Conservation (phyloP, 2,888 invertebrate genomes). For the Macrosiphum euphorbiae region DNA sequence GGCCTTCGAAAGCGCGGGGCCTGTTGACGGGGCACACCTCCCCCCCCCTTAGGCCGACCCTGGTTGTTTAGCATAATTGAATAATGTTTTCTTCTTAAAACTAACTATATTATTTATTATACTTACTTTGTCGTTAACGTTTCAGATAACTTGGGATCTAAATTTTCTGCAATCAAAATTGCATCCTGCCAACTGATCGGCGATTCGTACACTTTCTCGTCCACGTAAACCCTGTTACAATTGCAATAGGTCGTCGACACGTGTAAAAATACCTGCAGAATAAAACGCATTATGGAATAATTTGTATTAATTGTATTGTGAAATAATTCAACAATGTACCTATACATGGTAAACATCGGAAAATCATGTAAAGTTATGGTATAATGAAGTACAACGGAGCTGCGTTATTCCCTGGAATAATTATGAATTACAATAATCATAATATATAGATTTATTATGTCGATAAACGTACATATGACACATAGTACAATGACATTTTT, state of each 20-base stretch:
- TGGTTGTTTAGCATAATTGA: no score
- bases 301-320: not conserved
- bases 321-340: not conserved
- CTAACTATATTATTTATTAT: not conserved
- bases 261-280: slow-evolving; percentile 72
- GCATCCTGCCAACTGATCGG: slow-evolving; percentile 79
- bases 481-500: not conserved
- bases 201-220: slow-evolving; percentile 74
- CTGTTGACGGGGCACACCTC: no score
- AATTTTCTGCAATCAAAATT: slow-evolving; percentile 76
- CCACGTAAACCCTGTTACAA: slow-evolving; percentile 72
- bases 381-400: not conserved
- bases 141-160: slow-evolving; percentile 74
- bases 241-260: slow-evolving; percentile 78
- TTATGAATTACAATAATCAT: not conserved
- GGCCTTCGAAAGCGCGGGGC: no score
- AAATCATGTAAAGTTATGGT: not conserved
- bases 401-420: not conserved
- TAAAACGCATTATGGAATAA: not conserved
- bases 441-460: not conserved
- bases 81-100: no score
- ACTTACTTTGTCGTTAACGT: slow-evolving; percentile 77
- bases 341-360: not conserved
- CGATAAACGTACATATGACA: not conserved
- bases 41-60: no score